Base-by-base conservation (phyloP, 2,797 vertebrate species). In the Etheostoma perlongum region DNA sequence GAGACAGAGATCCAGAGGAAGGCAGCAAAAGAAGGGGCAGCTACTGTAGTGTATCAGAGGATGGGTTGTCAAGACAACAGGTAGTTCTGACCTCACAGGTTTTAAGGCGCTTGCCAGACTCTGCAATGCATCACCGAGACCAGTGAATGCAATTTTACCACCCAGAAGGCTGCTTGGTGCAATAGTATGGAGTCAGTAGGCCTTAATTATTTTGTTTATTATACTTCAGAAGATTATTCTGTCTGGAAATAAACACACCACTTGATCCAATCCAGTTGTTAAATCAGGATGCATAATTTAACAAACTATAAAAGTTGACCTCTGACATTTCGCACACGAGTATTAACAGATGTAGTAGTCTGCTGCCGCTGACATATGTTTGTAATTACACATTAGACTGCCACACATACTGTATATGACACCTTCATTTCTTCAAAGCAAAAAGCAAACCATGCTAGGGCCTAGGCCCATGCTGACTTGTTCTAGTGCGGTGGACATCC, bases 231-330 rank as follows among this genome's bases (percentile, higher is more conserved):
- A 55, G 48, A 80, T 53, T 40, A 68, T 30, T 76, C 52, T 47
- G 33, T 71, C 19, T 48, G 18, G 27, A 47, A 58, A 74, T 78
- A 52, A 79, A 74, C 59, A 54, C 11, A 8, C n/a, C 19, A 57
- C 63, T 76, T 66, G 33, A 36, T 75, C 66, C 18, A 27, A 70
- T 58, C 61, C 48, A 44, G 40, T 49, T 21, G 25, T 54, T 70
- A 36, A 81, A 79, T 81, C 55, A 57, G 59, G 12, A 66, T 74
- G 68, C 65, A 84, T 82, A 60, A 81, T 82, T 78, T 40, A 75
- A 48, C 55, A 67, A 66, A 72, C 42, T 79, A 66, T 46, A 72
- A 33, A 42, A 5, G 67, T 5, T 74, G 69, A 65, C 65, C 59
- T 79, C 73, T 72, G 72, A 23, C 71, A 30, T 68, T 72, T 61